Evolutionary conservation across 2,113 vertebrate genomes (phyloP).

Genomic region (Hypomesus transpacificus): DNA sequence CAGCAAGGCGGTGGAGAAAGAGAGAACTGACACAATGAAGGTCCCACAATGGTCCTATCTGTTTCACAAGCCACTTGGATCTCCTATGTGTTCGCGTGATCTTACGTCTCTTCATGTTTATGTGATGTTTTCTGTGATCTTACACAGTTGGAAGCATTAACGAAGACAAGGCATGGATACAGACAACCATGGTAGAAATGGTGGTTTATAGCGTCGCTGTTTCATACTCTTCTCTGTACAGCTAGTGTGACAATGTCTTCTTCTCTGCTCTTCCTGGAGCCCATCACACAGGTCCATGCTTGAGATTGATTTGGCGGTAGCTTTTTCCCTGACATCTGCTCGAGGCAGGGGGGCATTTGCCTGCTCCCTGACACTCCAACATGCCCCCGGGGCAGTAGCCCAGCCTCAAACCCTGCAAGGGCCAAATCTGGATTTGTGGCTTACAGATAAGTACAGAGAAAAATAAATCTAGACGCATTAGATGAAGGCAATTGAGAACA

Average conservation of each 20-base stretch:
- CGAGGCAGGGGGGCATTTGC: constrained; percentile 53
- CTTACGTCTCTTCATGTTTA: not conserved
- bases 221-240: not conserved
- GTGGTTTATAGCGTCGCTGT: not conserved
- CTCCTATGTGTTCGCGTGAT: not conserved
- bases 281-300: constrained; percentile 49
- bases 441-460: constrained; percentile 62
- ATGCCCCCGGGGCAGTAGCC: constrained; percentile 53
- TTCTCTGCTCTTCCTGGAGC: constrained; percentile 44
- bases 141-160: not conserved
- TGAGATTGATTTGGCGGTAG: constrained; percentile 65
- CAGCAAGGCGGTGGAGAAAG: not conserved
- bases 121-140: not conserved
- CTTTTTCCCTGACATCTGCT: constrained; percentile 64
- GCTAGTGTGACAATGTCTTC: constrained; percentile 6
- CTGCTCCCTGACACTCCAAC: constrained; percentile 57
- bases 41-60: not conserved
- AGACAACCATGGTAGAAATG: constrained; percentile 1
- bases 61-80: constrained; percentile 12
- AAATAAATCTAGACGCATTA: constrained; percentile 17
- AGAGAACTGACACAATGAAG: not conserved
- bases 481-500: constrained; percentile 56
- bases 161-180: not conserved
- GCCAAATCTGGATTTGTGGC: constrained; percentile 68
- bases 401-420: constrained; percentile 53